Conservation (phyloP, 2,888 invertebrate species). For the Strigamia maritima region DNA sequence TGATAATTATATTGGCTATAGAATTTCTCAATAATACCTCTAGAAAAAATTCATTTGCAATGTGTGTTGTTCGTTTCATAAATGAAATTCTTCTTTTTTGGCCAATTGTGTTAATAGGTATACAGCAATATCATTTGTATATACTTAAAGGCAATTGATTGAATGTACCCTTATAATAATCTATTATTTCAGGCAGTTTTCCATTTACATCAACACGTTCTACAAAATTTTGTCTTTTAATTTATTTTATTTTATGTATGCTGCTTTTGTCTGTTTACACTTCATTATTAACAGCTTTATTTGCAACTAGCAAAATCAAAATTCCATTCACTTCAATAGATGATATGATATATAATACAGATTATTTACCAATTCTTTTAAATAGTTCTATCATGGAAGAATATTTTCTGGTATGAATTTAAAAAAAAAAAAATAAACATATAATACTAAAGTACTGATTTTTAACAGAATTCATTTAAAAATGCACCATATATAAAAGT, state of each 20-base stretch:
- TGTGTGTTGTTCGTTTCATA: too few relatives aligned
- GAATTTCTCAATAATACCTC: too few relatives aligned
- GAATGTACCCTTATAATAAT: not conserved
- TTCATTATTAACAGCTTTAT: not conserved
- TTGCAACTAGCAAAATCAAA: not conserved
- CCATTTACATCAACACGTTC: not conserved
- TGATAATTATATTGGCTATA: too few relatives aligned
- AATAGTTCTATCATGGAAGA: not conserved
- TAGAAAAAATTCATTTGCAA: too few relatives aligned
- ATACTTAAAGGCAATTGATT: not conserved
- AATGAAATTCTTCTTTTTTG: too few relatives aligned
- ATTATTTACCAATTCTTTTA: not conserved
- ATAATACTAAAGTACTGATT: too few relatives aligned
- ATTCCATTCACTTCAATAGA: not conserved
- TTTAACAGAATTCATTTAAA: not conserved
- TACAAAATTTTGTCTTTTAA: not conserved
- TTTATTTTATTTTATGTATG: not conserved
- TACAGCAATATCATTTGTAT: too few relatives aligned
- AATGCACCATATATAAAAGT: not conserved
- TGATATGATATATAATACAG: not conserved
- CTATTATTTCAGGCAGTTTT: not conserved
- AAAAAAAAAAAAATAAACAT: too few relatives aligned
- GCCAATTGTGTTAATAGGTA: too few relatives aligned
- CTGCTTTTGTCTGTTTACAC: not conserved
- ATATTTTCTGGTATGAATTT: not conserved